Percentiles rank a stretch among this genome's conserved stretches.
These are phyloP conservation scores for Campaea margaritaria DNA, from an alignment of 2,888 invertebrate species.

Conservation along the genomic window DNA sequence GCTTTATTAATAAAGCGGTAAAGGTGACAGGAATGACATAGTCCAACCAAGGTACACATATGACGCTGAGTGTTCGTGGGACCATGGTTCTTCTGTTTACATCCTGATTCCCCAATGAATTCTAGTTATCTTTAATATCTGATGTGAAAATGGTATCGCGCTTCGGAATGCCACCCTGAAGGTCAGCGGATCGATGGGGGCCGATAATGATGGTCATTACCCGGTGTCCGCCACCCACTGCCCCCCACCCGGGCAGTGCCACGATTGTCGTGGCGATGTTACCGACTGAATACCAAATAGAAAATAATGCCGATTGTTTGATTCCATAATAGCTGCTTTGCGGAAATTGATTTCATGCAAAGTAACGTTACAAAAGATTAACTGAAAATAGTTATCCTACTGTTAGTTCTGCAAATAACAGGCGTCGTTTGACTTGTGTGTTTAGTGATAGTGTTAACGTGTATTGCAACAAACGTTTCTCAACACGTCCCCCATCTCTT, in stretches of 20 bases:
- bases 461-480: conserved; percentile 20
- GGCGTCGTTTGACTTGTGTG: too few species aligned
- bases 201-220: conserved; percentile 54
- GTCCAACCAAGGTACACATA: too few species aligned
- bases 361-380: conserved; percentile 1
- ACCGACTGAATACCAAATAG: conserved; percentile 28
- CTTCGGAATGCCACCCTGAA: conserved; percentile 37
- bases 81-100: too few species aligned
- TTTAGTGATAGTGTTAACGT: too few species aligned
- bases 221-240: conserved; percentile 32
- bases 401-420: too few species aligned
- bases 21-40: too few species aligned
- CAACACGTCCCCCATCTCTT: conserved; percentile 21
- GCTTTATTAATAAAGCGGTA: too few species aligned
- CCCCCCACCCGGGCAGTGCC: conserved; percentile 26
- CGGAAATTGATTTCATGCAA: conserved; percentile 29
- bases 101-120: too few species aligned
- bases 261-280: conserved; percentile 15
- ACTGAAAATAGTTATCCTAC: conserved; percentile 1
- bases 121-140: neutral
- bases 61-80: too few species aligned
- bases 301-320: conserved; percentile 26
- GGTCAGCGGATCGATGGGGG: conserved; percentile 50
- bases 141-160: conserved; percentile 11
- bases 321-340: conserved; percentile 8